Evolutionary conservation across 2,888 invertebrate genomes (phyloP).

Genomic region (Brassicogethes aeneus): DNA sequence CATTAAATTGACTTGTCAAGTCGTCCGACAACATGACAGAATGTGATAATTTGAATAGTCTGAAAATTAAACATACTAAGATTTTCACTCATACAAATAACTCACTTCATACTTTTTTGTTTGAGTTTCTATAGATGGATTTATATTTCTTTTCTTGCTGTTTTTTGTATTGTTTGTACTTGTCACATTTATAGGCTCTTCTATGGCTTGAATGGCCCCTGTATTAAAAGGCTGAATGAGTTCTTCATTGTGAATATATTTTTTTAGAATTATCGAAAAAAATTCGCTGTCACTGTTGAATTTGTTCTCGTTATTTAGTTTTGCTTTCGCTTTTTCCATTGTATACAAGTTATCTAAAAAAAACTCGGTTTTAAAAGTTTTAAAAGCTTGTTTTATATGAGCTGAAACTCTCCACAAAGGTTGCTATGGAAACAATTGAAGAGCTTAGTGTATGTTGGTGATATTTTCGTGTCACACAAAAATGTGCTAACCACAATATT

Average conservation of each 20-base stretch:
- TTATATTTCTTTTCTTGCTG: too few species aligned
- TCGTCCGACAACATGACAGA: constrained; percentile 20
- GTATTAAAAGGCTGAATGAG: constrained; percentile 20
- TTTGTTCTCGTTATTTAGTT: constrained; percentile 26
- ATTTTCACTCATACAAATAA: constrained; percentile 1
- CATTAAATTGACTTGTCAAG: constrained; percentile 11
- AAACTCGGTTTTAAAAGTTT: neutral
- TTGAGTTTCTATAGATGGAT: constrained; percentile 19
- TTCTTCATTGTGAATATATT: constrained; percentile 20
- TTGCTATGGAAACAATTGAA: too few species aligned
- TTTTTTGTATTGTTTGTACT: too few species aligned
- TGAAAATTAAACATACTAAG: constrained; percentile 9
- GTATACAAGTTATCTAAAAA: constrained; percentile 39
- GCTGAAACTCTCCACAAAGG: too few species aligned
- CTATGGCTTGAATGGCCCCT: constrained; percentile 9
- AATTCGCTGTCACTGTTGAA: constrained; percentile 32
- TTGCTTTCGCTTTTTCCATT: constrained; percentile 38
- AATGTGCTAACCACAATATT: too few species aligned
- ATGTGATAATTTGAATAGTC: constrained; percentile 21
- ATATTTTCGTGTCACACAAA: too few species aligned
- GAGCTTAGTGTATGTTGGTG: too few species aligned
- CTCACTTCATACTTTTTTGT: constrained; percentile 26
- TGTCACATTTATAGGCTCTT: neutral
- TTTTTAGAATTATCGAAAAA: constrained; percentile 22
- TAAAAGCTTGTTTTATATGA: too few species aligned